A percentile compares a stretch with the other conserved stretches of the same genome.
Conservation (phyloP, 2,888 invertebrate species). For the Parascotia fuliginaria region DNA sequence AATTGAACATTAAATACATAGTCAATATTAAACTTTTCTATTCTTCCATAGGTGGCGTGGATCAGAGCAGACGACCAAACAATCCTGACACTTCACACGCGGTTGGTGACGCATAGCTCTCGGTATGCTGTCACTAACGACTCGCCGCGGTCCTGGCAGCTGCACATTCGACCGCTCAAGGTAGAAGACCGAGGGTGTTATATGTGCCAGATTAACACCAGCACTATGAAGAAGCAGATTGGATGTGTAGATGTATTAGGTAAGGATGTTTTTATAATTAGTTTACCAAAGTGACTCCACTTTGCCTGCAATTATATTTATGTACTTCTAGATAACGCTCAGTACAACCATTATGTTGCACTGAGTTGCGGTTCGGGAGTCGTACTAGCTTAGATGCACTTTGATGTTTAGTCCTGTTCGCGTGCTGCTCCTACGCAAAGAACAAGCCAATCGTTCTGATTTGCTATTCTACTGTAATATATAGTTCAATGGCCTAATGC, state of each 20-base stretch:
- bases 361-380: no score
- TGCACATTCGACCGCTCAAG: conserved; percentile 89
- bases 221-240: conserved; percentile 90
- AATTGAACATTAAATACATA: no score
- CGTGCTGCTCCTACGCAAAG: no score
- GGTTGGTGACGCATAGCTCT: conserved; percentile 91
- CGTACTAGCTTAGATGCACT: no score
- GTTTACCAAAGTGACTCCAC: no score
- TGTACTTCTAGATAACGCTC: no score
- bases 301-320: no score
- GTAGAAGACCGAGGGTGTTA: conserved; percentile 92
- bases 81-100: conserved; percentile 89
- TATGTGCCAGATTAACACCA: conserved; percentile 93
- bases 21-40: background rate
- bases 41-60: conserved; percentile 88
- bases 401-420: no score
- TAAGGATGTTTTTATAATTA: conserved; percentile 60
- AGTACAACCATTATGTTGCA: no score
- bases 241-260: conserved; percentile 92
- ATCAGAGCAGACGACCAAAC: conserved; percentile 91
- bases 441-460: no score
- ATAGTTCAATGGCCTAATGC: no score
- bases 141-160: conserved; percentile 89
- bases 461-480: no score
- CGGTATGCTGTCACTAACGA: conserved; percentile 90